Evolutionary conservation across 2,113 vertebrate genomes (phyloP), one percentile per base, ranked within the genome.

Genomic region (Tachycineta bicolor): DNA sequence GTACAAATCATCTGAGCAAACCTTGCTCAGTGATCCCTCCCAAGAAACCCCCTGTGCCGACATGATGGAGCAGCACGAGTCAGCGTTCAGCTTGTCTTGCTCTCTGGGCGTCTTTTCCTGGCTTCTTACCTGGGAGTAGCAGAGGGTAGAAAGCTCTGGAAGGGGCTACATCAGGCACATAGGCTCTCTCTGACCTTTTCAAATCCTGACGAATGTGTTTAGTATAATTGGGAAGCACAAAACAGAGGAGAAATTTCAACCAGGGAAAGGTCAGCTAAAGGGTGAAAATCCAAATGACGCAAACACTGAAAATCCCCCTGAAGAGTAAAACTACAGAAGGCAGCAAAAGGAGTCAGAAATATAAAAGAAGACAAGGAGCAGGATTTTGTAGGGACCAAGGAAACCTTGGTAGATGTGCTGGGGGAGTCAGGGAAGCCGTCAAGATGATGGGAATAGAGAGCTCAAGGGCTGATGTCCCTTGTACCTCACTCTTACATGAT

Each of bases 231-330:
- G 95, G 91, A 96, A 91, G 95, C 91, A 95, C 90, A 90, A 93
- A 96, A 93, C 75, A 63, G 90, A 93, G 3, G 55, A 97, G 78
- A 93, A 96, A 96, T 89, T 93, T 95, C 95, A 93, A 20, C 44
- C 5, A 25, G 58, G 44, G 85, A 96, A 97, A 97, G 95, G 94
- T 97, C 97, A 97, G 70, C 74, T 94, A 97, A 97, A 97, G 94
- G 94, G 96, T 93, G 31, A 96, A 94, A 95, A 97, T 97, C 94
- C 86, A 95, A 91, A 94, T 92, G 91, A 96, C 44, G 74, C 93
- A 96, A 97, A 95, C 69, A 80, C 55, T 76, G 87, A 97, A 97
- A 97, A 97, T 95, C 80, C 77, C 87, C 92, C 87, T 59, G 71
- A 94, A 94, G 68, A 92, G 67, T 89, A 87, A 78, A 96, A 91